phyloP scores from a whole-genome alignment of 2,797 vertebrate genomes.

The Petrocephalus sullivani region DNA sequence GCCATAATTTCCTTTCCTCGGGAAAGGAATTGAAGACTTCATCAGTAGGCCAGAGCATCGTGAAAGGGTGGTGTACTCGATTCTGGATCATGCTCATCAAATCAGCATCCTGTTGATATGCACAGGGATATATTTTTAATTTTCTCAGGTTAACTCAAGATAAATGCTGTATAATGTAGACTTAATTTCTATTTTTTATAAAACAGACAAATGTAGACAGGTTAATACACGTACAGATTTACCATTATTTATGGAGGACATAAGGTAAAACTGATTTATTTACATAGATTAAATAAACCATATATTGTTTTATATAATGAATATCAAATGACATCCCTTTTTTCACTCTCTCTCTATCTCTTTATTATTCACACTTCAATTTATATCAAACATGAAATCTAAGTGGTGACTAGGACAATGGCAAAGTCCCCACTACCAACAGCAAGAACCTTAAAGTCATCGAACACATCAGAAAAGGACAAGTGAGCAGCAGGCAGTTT shows the following conservation, averaged over 20 bases:
- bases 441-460: background rate
- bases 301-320: background rate
- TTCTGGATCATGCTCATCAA: constrained; percentile 67
- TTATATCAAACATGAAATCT: background rate
- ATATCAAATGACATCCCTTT: background rate
- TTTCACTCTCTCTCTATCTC: background rate
- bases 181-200: background rate
- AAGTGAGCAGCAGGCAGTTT: background rate
- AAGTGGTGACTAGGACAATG: background rate
- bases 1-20: constrained; percentile 66
- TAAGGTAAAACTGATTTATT: background rate
- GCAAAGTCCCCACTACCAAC: background rate
- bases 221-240: background rate
- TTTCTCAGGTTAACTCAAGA: background rate
- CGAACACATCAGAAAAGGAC: background rate
- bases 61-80: constrained; percentile 72
- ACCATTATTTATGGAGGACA: background rate
- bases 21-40: constrained; percentile 66
- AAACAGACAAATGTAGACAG: background rate
- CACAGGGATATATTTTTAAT: background rate
- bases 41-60: constrained; percentile 89
- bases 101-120: constrained; percentile 60
- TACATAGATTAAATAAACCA: background rate
- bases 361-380: background rate
- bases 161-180: background rate